Percentiles rank a stretch among this genome's conserved stretches.
Evolutionary conservation across 2,888 invertebrate genomes (phyloP).

Genomic region (Crocallis elinguaria): DNA sequence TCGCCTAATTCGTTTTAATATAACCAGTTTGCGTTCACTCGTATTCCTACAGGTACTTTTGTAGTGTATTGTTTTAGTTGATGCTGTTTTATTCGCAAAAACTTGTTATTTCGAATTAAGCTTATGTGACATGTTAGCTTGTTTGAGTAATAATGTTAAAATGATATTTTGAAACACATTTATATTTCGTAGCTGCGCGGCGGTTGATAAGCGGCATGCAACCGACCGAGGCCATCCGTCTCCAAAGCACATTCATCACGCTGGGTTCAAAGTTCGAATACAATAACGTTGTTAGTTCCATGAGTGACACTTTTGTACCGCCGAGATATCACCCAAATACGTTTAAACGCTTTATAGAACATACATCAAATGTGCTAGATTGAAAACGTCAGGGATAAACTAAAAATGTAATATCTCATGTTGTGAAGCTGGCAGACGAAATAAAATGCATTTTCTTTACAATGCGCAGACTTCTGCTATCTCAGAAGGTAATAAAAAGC

Average conservation of each 20-base stretch:
- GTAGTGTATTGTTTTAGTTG: conserved; percentile 15
- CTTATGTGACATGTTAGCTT: conserved; percentile 2
- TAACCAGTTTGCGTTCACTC: conserved; percentile 21
- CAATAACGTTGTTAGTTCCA: conserved; percentile 50
- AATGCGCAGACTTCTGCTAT: conserved; percentile 44
- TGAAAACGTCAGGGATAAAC: conserved; percentile 16
- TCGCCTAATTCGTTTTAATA: conserved; percentile 31
- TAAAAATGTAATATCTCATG: conserved; percentile 15
- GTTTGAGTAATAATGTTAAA: conserved; percentile 1
- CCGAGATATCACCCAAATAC: conserved; percentile 21
- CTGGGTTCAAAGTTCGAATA: conserved; percentile 71
- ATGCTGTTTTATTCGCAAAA: conserved; percentile 7
- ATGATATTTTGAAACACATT: conserved; percentile 40
- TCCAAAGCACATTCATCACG: conserved; percentile 64
- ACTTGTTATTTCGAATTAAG: conserved; percentile 6
- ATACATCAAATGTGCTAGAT: conserved; percentile 15
- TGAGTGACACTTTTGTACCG: conserved; percentile 37
- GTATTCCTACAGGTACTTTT: conserved; percentile 19
- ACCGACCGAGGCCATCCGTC: conserved; percentile 54
- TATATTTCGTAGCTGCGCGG: conserved; percentile 44
- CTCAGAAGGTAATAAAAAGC: conserved; percentile 48
- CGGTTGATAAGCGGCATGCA: conserved; percentile 67
- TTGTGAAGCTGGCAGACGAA: conserved; percentile 22
- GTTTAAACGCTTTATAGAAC: conserved; percentile 11
- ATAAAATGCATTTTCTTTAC: conserved; percentile 38